phyloP scores from a whole-genome alignment of 2,797 vertebrate genomes.

The Decapterus maruadsi region DNA sequence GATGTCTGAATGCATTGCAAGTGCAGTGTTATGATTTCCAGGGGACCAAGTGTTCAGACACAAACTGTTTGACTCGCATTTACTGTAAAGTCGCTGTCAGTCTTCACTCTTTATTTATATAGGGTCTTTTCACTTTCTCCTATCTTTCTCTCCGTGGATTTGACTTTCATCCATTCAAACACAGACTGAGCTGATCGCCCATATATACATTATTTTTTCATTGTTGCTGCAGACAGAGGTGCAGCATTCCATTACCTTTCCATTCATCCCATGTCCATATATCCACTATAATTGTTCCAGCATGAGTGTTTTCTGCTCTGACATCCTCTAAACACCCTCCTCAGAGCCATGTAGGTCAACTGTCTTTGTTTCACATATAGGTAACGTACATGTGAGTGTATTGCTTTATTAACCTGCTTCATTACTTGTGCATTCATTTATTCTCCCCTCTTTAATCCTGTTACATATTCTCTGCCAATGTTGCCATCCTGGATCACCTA shows the following conservation, averaged over 20 bases:
- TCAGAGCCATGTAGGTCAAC: slow-evolving; percentile 21
- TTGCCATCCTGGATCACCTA: slow-evolving; percentile 62
- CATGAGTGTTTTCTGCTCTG: slow-evolving; percentile 22
- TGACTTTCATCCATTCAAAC: background rate
- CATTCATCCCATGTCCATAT: slow-evolving; percentile 2
- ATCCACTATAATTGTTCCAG: slow-evolving; percentile 33
- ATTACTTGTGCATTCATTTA: slow-evolving; percentile 48
- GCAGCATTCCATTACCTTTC: background rate
- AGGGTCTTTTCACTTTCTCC: background rate
- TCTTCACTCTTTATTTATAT: background rate
- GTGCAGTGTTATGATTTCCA: slow-evolving; percentile 49
- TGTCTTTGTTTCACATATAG: slow-evolving; percentile 36
- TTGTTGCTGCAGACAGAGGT: background rate
- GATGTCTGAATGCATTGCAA: slow-evolving; percentile 20
- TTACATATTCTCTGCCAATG: slow-evolving; percentile 64
- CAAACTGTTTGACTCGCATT: slow-evolving; percentile 44
- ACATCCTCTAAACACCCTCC: slow-evolving; percentile 5
- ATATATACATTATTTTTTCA: background rate
- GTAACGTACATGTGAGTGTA: slow-evolving; percentile 56
- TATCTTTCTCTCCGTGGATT: background rate
- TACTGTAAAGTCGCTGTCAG: slow-evolving; percentile 20
- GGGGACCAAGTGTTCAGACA: slow-evolving; percentile 29
- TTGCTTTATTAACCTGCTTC: slow-evolving; percentile 52
- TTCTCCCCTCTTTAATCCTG: slow-evolving; percentile 30
- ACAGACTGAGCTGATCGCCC: slow-evolving; percentile 14